These are phyloP conservation scores for Pseudochirops cupreus DNA, from an alignment of 2,797 vertebrate genomes.

Conservation along the genomic window DNA sequence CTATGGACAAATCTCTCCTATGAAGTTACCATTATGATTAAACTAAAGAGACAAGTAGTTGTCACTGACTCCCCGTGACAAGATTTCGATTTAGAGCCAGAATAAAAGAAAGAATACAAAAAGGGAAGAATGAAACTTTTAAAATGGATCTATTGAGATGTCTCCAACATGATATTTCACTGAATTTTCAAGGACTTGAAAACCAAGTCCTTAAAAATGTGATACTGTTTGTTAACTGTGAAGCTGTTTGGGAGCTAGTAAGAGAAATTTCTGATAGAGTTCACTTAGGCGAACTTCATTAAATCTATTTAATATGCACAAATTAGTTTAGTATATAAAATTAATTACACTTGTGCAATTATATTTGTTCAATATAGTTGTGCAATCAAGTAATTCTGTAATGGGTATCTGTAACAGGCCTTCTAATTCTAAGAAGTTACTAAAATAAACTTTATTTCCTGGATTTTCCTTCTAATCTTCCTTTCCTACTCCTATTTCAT, in stretches of 20 bases:
- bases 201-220: neutral
- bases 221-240: neutral
- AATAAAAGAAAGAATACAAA: neutral
- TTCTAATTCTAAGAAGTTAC: neutral
- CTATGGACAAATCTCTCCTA: neutral
- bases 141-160: neutral
- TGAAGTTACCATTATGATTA: neutral
- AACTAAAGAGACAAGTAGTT: neutral
- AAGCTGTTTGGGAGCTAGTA: neutral
- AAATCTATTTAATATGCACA: neutral
- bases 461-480: neutral
- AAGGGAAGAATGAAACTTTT: neutral
- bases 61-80: neutral
- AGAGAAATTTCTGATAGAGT: neutral
- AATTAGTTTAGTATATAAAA: neutral
- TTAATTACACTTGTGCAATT: neutral
- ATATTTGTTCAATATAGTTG: neutral
- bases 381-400: neutral
- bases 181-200: neutral
- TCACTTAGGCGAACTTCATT: neutral
- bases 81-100: neutral
- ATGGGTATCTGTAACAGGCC: neutral
- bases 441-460: neutral
- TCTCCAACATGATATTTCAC: neutral
- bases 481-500: neutral